Base-by-base conservation (phyloP, 1,140 invertebrate species). In the Homalodisca vitripennis region DNA sequence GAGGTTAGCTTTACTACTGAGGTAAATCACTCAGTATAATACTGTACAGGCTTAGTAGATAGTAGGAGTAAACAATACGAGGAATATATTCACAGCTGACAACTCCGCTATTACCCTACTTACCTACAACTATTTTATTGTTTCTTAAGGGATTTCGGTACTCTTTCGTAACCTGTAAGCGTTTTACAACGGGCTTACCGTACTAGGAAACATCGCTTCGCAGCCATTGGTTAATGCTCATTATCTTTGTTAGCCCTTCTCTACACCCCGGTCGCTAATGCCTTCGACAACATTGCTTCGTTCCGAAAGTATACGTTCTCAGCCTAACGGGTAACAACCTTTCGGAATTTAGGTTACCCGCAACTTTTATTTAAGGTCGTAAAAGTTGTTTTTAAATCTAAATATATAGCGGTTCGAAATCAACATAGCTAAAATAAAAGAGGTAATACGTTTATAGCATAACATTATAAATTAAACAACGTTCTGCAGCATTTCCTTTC, bases 91-190 rank as follows among this genome's bases (percentile, higher is more conserved):
- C 34, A 41, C 34, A n/a, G 6, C 34, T 17, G 34, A 41, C 34
- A 41, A 6, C 34, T 41, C 6, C 22, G 48, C 6, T 22, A 14
- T 53, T 60, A 60, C 55, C 55, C 55, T 30, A 60, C 55, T 60
- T 60, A 60, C 55, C 55, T 60, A 60, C 55, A 27, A 60, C 24
- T 60, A 60, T 60, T 60, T 60, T 60, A 60, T 60, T 60, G 55
- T 60, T 60, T 60, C 55, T 60, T 30, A n/a, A 30, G 27, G 55
- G 55, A 60, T 60, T 60, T 60, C 24, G 22, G 22, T 26, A 27
- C 55, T 60, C 22, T 60, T 60, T 60, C 55, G 55, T 60, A 60
- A 60, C 22, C 55, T 22, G 22, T 60, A 60, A 60, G 55, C 55
- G 55, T 60, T 60, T 60, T 60, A 60, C 26, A 2, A 26, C 14